Base-by-base conservation (phyloP, 1,140 invertebrate species). In the Mizuhopecten yessoensis region DNA sequence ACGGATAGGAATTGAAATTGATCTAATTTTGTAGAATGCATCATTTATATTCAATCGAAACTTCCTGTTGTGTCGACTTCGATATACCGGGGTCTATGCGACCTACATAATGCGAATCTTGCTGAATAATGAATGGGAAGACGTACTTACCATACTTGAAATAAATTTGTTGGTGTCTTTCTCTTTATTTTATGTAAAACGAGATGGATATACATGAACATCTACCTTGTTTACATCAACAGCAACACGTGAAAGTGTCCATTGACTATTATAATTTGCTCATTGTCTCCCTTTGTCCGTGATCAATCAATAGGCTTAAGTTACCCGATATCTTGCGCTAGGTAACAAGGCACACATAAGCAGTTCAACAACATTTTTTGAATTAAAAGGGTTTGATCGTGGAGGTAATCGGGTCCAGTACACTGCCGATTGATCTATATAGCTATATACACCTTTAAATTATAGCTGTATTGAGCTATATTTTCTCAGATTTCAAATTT, bases 1-100 rank as follows among this genome's bases (percentile, higher is more conserved):
- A 7, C 2, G n/a, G n/a, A 75, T 29, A 75, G 5, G 2, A 75
- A 17, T 75, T 5, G n/a, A 75, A 75, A 29, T 7, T 29, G 5
- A n/a, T 75, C n/a, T 29, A 3, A 17, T 29, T 75, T 5, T 75
- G 23, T 5, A 75, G n/a, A 5, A 29, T 75, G 57, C 57, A 75
- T n/a, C n/a, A 29, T n/a, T 75, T 75, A 75, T 29, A 7, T 29
- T n/a, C 57, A 29, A 11, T 75, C 5, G 57, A 75, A 75, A 75
- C 57, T 75, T 75, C 57, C 57, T 75, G 57, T 75, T 75, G 57
- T 75, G 57, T 75, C 57, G 57, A 75, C 23, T 75, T 75, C 57
- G 57, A 29, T 75, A 75, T 75, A 75, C 57, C 57, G 57, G n/a
- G 57, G 23, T 75, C 20, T 75, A 13, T 75, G 17, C n/a, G 57